Base-by-base conservation (phyloP, 2,113 vertebrate genomes). In the Lathamus discolor region DNA sequence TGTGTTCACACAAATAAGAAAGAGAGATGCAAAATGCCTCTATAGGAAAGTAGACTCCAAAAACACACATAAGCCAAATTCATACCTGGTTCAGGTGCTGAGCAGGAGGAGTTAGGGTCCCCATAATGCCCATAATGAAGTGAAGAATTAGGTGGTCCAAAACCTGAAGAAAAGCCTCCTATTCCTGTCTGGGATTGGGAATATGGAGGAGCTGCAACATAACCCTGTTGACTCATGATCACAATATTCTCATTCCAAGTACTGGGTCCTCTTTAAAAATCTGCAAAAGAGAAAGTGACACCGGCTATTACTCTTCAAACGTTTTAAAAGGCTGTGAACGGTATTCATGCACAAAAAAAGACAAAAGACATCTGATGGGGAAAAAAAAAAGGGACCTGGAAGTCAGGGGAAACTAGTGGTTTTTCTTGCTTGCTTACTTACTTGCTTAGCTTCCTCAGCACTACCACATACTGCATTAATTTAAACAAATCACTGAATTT, bases 151-250 rank as follows among this genome's bases (percentile, higher is more conserved):
- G 98, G 86, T 55, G 97, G 61, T 46, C 98, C 98, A 70, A 98
- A 99, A 31, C 98, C 98, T 88, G 97, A 86, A 84, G 98, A 98
- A 96, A 98, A 99, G 31, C 98, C 98, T 88, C 98, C 99, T 94
- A 99, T 98, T 96, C 98, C 98, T n/a, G 99, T 97, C 94, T 99
- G 99, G 59, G 99, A 97, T 63, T 99, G 99, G 68, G 99, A 99
- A 97, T 99, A 99, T 0, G 99, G 98, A 73, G 99, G 99, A 80
- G 99, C 93, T 83, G 99, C 98, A 84, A 99, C 98, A 95, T 99
- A 99, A 96, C 99, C 99, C 96, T 99, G 99, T 95, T 99, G 99
- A 98, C 98, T 99, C 99, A 99, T 99, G 86, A 77, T 94, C 80
- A 79, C 92, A 97, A 79, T 85, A 70, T 78, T 95, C 72, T 95